Base-by-base conservation (phyloP, 2,113 vertebrate species). In the Cottus gobio region DNA sequence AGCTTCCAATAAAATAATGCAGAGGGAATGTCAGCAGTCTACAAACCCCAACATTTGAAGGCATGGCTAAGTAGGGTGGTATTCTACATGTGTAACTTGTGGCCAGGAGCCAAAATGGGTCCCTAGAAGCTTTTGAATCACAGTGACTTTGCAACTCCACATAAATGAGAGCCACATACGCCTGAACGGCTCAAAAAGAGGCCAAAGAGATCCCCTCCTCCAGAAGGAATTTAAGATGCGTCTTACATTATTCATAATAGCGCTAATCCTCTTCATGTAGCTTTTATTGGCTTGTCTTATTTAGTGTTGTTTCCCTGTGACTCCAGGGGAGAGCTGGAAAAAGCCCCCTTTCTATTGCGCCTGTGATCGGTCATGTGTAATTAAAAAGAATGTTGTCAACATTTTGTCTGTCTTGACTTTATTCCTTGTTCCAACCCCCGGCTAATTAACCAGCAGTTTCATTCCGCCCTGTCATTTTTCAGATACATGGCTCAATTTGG, bases 171-270 rank as follows among this genome's bases (percentile, higher is more conserved):
- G 70, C 70, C 71, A 63, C 74, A 80, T 20, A 24, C 75, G 68
- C 68, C 75, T 60, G 66, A 71, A 66, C 67, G 65, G 65, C 76
- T 80, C 34, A 13, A 58, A 86, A 28, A 50, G 28, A 69, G 65
- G 66, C 63, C 44, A 77, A 20, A 74, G 64, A 77, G 75, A 75
- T 26, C 82, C 71, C 48, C 65, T 84, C 70, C 46, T 77, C 82
- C 79, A 75, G 76, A 87, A 92, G 77, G 79, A 89, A 79, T 87
- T 91, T 91, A 75, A 89, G 63, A 37, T 39, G 57, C 12, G 7
- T 83, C 73, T 86, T 93, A 60, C 93, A 92, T 94, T 86, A 94
- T 93, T 95, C 85, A 94, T 90, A 75, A 73, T 39, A 46, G 57
- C 67, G 11, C 80, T 89, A 85, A 92, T 92, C 81, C 82, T 83